Conservation (phyloP, 2,888 invertebrate genomes). For the Mesorhabditis spiculigera region DNA sequence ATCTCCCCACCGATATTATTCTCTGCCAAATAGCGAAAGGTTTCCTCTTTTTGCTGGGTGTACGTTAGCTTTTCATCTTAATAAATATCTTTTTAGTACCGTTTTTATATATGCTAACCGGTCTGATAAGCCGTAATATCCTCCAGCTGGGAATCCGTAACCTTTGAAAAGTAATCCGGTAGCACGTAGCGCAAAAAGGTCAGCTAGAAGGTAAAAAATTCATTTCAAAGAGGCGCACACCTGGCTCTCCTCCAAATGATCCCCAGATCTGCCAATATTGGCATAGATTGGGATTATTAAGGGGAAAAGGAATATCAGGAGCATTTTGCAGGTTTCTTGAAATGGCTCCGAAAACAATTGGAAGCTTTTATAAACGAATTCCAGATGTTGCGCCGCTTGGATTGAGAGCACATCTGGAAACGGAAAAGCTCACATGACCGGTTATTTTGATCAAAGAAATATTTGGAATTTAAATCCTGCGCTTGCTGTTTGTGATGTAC, state of each 20-base stretch:
- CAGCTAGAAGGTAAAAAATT: neutral
- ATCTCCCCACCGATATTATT: constrained; percentile 5
- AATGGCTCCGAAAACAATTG: too few species aligned
- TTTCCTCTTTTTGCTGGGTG: neutral
- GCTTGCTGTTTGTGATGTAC: too few species aligned
- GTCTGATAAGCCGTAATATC: constrained; percentile 6
- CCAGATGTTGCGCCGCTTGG: too few species aligned
- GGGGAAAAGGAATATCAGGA: too few species aligned
- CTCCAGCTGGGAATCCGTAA: neutral
- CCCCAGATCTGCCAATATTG: neutral
- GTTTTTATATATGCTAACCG: neutral
- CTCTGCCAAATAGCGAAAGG: constrained; percentile 3
- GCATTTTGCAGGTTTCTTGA: too few species aligned
- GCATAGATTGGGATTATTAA: too few species aligned
- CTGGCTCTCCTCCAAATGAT: constrained; percentile 5
- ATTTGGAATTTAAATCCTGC: too few species aligned
- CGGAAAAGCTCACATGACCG: too few species aligned
- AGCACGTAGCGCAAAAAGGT: neutral
- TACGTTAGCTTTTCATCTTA: neutral
- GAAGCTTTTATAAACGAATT: too few species aligned
- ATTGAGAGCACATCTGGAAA: too few species aligned
- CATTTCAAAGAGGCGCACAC: neutral
- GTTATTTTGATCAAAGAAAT: too few species aligned
- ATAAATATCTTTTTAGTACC: neutral
- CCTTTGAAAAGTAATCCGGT: constrained; percentile 1